A percentile compares a stretch with the other conserved stretches of the same genome.
Evolutionary conservation across 2,797 vertebrate genomes (phyloP).

Genomic region (Geotrypetes seraphini): DNA sequence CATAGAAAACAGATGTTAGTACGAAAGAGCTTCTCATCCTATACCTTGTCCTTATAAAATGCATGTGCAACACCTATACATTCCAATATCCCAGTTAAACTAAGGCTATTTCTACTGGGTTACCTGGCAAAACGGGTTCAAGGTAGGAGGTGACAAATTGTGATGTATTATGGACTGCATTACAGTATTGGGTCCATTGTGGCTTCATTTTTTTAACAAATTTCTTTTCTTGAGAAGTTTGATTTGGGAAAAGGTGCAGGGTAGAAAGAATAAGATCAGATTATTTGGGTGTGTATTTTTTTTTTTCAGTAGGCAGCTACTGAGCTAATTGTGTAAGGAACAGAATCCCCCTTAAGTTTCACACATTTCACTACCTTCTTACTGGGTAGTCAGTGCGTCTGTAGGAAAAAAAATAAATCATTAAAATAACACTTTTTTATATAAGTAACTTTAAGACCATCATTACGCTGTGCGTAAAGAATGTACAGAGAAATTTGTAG

Average conservation of each 20-base stretch:
- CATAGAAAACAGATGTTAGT: conserved; percentile 31
- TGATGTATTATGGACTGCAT: conserved; percentile 32
- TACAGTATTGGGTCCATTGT: conserved; percentile 30
- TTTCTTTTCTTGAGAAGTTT: not conserved
- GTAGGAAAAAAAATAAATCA: conserved; percentile 86
- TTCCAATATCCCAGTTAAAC: conserved; percentile 54
- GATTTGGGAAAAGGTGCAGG: conserved; percentile 21
- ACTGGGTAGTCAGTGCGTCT: conserved; percentile 65
- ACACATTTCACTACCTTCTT: conserved; percentile 72
- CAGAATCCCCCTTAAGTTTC: conserved; percentile 10
- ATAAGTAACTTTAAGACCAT: conserved; percentile 98
- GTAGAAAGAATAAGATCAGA: conserved; percentile 7
- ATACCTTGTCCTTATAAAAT: conserved; percentile 9
- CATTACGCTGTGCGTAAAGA: conserved; percentile 99
- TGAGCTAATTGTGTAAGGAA: conserved; percentile 21
- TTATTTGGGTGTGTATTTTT: conserved; percentile 8
- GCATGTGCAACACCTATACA: conserved; percentile 43
- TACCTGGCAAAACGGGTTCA: conserved; percentile 7
- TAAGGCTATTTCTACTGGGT: conserved; percentile 10
- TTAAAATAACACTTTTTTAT: conserved; percentile 78
- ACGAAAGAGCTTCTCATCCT: conserved; percentile 37
- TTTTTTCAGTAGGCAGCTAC: conserved; percentile 22
- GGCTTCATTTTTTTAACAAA: conserved; percentile 29
- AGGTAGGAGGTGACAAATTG: conserved; percentile 13
- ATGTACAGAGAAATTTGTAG: conserved; percentile 99